These are phyloP conservation scores for Lepilemur septentrionalis DNA, from an alignment of 2,797 vertebrate genomes.

Conservation along the genomic window DNA sequence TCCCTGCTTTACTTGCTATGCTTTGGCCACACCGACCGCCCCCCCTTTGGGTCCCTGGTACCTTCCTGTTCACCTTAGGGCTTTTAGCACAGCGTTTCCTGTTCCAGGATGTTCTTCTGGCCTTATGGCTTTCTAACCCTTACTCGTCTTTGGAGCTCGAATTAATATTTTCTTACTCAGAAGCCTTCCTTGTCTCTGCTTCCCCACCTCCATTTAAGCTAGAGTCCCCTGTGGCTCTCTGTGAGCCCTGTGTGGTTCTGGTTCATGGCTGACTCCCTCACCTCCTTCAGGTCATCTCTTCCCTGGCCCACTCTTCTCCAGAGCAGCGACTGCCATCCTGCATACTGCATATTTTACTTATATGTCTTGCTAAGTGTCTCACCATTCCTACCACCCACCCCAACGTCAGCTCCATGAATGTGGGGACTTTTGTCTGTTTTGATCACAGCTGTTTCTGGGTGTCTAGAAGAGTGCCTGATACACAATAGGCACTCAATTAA, in stretches of 20 bases:
- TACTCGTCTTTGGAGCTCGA: background rate
- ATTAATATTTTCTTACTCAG: background rate
- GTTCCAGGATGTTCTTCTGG: background rate
- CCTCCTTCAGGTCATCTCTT: background rate
- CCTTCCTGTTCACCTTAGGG: background rate
- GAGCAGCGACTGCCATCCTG: too few species aligned
- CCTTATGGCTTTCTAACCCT: background rate
- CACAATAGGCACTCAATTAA: background rate
- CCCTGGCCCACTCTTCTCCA: background rate
- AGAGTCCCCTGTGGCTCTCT: background rate
- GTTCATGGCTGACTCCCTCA: background rate
- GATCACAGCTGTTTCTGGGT: background rate
- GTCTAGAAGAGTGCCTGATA: background rate
- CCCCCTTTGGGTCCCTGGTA: background rate
- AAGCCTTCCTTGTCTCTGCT: background rate
- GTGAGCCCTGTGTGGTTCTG: accelerated
- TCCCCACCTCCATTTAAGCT: background rate
- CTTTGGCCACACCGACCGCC: background rate
- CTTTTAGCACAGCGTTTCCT: background rate
- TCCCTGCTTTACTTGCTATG: background rate
- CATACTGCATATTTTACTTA: background rate
- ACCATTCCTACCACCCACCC: background rate
- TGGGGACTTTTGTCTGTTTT: background rate
- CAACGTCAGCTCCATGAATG: background rate
- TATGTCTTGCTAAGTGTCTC: background rate